Conservation (phyloP, 2,888 invertebrate species). For the Beris chalybata region DNA sequence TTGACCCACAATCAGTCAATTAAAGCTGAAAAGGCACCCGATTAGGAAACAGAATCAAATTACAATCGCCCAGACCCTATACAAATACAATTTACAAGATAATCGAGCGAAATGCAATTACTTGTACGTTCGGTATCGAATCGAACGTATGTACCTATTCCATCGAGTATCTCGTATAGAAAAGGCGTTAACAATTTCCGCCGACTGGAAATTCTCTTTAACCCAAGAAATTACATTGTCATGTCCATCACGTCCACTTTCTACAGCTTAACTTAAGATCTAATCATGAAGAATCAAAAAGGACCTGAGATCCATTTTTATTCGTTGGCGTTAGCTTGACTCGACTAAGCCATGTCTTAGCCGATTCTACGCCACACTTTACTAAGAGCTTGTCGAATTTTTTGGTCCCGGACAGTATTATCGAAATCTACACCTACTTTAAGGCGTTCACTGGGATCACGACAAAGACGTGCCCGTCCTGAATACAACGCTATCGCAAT, state of each 20-base stretch:
- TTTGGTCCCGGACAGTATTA: slow-evolving; percentile 24
- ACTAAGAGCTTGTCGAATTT: slow-evolving; percentile 25
- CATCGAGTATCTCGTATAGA: background rate
- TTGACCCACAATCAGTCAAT: slow-evolving; percentile 23
- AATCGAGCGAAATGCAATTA: slow-evolving; percentile 30
- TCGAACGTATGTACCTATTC: background rate
- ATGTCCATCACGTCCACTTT: slow-evolving; percentile 38
- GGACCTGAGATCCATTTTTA: slow-evolving; percentile 39
- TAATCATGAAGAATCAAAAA: slow-evolving; percentile 36
- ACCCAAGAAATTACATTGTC: slow-evolving; percentile 29
- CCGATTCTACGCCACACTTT: background rate
- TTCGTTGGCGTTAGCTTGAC: slow-evolving; percentile 21
- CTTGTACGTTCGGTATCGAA: slow-evolving; percentile 9
- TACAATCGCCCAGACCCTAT: no score
- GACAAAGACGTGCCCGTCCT: background rate
- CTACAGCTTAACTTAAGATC: slow-evolving; percentile 38
- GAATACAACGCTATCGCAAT: slow-evolving; percentile 23
- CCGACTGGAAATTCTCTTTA: slow-evolving; percentile 27
- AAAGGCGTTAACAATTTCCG: slow-evolving; percentile 27
- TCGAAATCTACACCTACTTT: slow-evolving; percentile 16
- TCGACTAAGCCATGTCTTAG: background rate
- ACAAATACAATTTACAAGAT: slow-evolving; percentile 18
- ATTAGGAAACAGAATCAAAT: slow-evolving; percentile 5
- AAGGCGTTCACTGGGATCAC: background rate
- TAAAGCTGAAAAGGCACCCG: slow-evolving; percentile 19